Evolutionary conservation across 2,113 vertebrate species (phyloP).

Genomic region (Oncorhynchus nerka): DNA sequence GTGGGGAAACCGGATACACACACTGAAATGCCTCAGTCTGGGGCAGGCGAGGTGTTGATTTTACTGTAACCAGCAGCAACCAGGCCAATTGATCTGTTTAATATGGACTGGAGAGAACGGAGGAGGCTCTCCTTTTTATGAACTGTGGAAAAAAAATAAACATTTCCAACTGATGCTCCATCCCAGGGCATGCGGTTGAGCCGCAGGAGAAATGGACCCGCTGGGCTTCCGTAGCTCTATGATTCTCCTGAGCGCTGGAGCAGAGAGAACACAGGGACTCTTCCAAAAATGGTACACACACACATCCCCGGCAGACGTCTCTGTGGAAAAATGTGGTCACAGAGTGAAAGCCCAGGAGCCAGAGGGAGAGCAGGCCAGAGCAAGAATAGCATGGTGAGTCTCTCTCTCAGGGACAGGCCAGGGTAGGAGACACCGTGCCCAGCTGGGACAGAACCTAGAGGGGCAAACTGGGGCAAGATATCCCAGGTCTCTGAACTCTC

Average conservation of each 20-base stretch:
- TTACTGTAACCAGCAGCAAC: slow-evolving; percentile 62
- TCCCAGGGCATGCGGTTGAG: slow-evolving; percentile 48
- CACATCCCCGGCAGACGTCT: slow-evolving; percentile 53
- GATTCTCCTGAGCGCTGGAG: slow-evolving; percentile 36
- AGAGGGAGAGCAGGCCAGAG: slow-evolving; percentile 58
- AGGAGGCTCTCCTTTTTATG: slow-evolving; percentile 60
- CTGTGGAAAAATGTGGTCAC: slow-evolving; percentile 66
- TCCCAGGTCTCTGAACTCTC: not conserved
- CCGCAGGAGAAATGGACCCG: slow-evolving; percentile 55
- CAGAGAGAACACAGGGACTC: slow-evolving; percentile 56
- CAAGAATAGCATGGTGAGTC: slow-evolving; percentile 14
- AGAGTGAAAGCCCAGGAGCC: slow-evolving; percentile 47
- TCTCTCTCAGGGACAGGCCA: slow-evolving; percentile 35
- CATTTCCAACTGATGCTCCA: slow-evolving; percentile 64
- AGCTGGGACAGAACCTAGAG: not conserved
- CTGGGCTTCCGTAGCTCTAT: slow-evolving; percentile 56
- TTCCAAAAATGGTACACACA: slow-evolving; percentile 58
- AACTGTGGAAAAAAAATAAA: slow-evolving; percentile 59
- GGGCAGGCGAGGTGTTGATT: slow-evolving; percentile 57
- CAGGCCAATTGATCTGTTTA: slow-evolving; percentile 57
- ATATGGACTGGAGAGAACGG: slow-evolving; percentile 52
- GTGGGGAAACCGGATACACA: slow-evolving; percentile 51
- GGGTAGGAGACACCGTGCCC: not conserved
- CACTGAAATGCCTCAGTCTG: slow-evolving; percentile 53
- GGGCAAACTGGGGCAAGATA: not conserved